Base-by-base conservation (phyloP, 2,113 vertebrate genomes). In the Gadus chalcogrammus region DNA sequence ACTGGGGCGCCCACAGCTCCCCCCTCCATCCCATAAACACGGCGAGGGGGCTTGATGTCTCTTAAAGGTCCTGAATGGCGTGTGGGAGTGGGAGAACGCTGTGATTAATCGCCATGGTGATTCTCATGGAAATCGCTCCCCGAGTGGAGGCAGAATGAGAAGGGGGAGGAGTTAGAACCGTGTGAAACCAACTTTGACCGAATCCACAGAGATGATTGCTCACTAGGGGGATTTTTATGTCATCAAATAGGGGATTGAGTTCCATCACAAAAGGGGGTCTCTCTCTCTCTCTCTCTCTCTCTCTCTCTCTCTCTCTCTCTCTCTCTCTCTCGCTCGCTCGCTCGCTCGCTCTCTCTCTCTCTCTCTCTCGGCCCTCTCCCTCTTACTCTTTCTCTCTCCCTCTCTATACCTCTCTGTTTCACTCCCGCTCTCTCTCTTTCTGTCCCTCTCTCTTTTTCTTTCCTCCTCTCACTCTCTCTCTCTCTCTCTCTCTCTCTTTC, bases 61-160 rank as follows among this genome's bases (percentile, higher is more conserved):
- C 88, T 90, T 86, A 91, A 89, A 90, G 87, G 85, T 80, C 77
- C 80, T 87, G 87, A 90, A 87, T 90, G 89, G 88, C 88, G 87
- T 89, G 79, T 85, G 86, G 87, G 85, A 87, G 87, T 84, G 82
- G 81, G 88, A 77, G 83, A 86, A 83, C 85, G 2, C 73, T 80
- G 84, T 89, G 86, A 91, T 91, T 91, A 89, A 91, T 91, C 76
- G 68, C 82, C 72, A 65, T 70, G 70, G 87, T 89, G 85, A 91
- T 91, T 91, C 89, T 90, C 85, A 89, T 91, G 88, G 89, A 90
- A 91, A 89, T 89, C 79, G 82, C 81, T 27, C 61, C 76, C 76
- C 22, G 74, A 84, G 78, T 85, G 67, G 70, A 70, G 15, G 59
- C 71, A 79, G 79, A 84, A 81, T 67, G 75, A 82, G 82, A 28